Conservation (phyloP, 2,113 vertebrate genomes). For the Tupaia tana region DNA sequence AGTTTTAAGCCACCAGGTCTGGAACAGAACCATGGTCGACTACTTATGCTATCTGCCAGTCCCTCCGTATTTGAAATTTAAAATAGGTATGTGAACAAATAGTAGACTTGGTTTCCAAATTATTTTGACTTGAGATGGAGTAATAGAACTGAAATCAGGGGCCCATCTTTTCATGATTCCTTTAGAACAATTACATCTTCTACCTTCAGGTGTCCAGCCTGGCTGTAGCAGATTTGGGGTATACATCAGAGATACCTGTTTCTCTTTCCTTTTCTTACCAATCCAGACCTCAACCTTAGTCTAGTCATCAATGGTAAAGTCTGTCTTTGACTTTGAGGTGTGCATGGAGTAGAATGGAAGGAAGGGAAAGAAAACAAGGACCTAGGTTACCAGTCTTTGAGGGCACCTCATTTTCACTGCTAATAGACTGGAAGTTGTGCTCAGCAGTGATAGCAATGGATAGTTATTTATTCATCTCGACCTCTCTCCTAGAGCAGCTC, state of each 20-base stretch:
- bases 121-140: neutral
- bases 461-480: neutral
- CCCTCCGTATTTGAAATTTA: slow-evolving; percentile 39
- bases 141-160: neutral
- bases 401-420: neutral
- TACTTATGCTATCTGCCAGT: neutral
- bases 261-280: neutral
- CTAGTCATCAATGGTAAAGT: neutral
- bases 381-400: neutral
- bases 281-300: neutral
- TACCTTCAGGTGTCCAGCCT: neutral
- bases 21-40: too few relatives aligned
- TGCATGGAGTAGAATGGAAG: neutral
- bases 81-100: neutral
- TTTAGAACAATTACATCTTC: neutral
- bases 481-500: neutral
- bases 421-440: neutral
- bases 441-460: too few relatives aligned
- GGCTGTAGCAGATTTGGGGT: neutral
- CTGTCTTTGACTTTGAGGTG: neutral
- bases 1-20: too few relatives aligned
- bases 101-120: neutral
- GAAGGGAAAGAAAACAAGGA: neutral
- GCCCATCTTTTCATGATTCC: neutral
- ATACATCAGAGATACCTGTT: neutral